These are phyloP conservation scores for Labeo catla DNA, from an alignment of 2,113 vertebrate species.

Conservation along the genomic window DNA sequence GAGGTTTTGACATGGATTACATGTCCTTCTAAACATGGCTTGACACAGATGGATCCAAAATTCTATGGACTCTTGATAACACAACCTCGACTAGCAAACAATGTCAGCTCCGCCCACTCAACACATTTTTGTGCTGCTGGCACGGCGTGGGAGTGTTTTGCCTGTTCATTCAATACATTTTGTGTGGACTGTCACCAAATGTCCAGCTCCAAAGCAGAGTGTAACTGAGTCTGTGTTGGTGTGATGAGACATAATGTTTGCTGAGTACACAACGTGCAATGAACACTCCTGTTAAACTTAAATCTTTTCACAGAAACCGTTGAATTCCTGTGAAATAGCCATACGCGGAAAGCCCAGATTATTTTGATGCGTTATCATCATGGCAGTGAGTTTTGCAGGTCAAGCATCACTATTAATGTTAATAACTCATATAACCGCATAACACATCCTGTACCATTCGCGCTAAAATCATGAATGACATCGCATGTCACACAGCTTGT, in stretches of 20 bases:
- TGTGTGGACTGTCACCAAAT: conserved; percentile 18
- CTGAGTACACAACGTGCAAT: conserved; percentile 59
- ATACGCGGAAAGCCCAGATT: conserved; percentile 55
- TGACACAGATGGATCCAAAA: neutral
- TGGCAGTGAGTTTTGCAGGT: neutral
- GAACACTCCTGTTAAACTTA: conserved; percentile 66
- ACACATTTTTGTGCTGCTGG: neutral
- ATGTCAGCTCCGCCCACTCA: neutral
- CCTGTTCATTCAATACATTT: conserved; percentile 25
- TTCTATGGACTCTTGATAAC: conserved; percentile 35
- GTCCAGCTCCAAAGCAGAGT: conserved; percentile 40
- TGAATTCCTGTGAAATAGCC: conserved; percentile 55
- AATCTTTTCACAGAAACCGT: conserved; percentile 63
- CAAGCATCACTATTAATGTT: neutral
- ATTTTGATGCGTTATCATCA: conserved; percentile 16
- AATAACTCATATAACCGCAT: neutral
- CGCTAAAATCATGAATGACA: neutral
- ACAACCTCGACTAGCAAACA: conserved; percentile 14
- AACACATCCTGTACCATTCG: neutral
- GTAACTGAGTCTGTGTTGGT: conserved; percentile 25
- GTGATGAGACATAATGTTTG: conserved; percentile 58
- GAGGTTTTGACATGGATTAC: neutral
- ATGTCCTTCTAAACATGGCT: neutral
- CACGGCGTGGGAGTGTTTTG: conserved; percentile 16
- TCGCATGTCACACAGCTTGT: neutral